Percentiles rank a stretch among this genome's conserved stretches.
Conservation (phyloP, 2,888 invertebrate species). For the Julus scanicus region DNA sequence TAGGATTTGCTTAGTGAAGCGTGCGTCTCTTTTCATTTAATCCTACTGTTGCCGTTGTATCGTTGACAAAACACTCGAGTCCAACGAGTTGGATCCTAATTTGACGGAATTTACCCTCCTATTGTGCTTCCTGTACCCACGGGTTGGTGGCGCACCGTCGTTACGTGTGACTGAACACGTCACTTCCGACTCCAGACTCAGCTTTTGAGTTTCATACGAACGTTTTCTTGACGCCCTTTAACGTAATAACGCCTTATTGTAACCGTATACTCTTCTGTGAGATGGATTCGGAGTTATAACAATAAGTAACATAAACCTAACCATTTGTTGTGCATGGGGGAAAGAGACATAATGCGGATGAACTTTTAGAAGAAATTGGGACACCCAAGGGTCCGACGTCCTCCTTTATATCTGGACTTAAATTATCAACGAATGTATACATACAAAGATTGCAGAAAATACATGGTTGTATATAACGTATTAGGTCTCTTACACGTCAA, state of each 20-base stretch:
- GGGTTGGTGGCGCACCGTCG: constrained; percentile 18
- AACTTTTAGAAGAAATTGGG: constrained; percentile 9
- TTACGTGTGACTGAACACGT: constrained; percentile 21
- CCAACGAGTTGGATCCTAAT: constrained; percentile 33
- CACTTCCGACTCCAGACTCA: background rate
- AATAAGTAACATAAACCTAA: constrained; percentile 17
- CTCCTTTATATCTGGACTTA: too few species aligned
- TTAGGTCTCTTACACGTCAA: too few species aligned
- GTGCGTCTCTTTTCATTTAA: constrained; percentile 13
- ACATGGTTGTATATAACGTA: too few species aligned
- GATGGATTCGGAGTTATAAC: background rate
- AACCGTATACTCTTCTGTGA: background rate
- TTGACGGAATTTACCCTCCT: constrained; percentile 33
- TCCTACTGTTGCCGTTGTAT: constrained; percentile 33
- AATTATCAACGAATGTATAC: too few species aligned
- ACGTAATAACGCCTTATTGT: constrained; percentile 4
- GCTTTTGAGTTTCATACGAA: background rate
- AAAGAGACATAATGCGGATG: background rate
- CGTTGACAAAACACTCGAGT: constrained; percentile 33
- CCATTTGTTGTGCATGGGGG: background rate
- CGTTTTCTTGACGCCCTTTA: constrained; percentile 3
- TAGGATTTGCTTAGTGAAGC: constrained; percentile 33
- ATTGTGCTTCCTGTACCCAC: constrained; percentile 20
- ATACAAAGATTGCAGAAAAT: too few species aligned
- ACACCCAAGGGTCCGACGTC: background rate